These are phyloP conservation scores for Meloe dianella DNA, from an alignment of 2,888 invertebrate genomes.

Conservation along the genomic window DNA sequence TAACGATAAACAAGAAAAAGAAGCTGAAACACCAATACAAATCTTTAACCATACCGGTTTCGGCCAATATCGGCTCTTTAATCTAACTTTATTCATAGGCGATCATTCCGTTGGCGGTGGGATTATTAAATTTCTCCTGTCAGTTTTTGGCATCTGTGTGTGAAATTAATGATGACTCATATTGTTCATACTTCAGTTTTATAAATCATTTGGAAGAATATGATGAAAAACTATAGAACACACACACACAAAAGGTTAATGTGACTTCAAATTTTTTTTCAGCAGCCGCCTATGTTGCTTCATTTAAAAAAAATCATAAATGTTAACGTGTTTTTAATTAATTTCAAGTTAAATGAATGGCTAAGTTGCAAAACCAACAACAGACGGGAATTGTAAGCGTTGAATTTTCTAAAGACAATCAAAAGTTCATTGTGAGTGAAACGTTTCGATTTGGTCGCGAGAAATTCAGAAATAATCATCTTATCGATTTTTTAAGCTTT, in stretches of 20 bases:
- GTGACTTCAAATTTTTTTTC: constrained; percentile 7
- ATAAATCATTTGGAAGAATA: background rate
- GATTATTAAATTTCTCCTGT: constrained; percentile 26
- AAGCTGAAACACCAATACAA: background rate
- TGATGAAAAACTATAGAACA: background rate
- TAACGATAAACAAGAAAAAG: background rate
- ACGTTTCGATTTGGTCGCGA: background rate
- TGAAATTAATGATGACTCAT: background rate
- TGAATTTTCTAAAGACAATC: background rate
- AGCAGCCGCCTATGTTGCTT: background rate
- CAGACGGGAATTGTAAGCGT: background rate
- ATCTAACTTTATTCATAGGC: constrained; percentile 19
- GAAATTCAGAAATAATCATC: too few species aligned
- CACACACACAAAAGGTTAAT: background rate
- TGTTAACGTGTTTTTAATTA: background rate
- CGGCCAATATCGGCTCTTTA: constrained; percentile 3
- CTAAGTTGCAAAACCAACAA: background rate
- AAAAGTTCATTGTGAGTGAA: background rate
- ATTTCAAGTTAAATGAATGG: background rate
- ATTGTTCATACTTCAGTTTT: background rate
- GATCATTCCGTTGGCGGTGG: constrained; percentile 17
- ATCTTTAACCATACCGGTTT: background rate
- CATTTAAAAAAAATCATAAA: background rate
- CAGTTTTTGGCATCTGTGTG: background rate
- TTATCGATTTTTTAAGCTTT: too few species aligned